Conservation (phyloP, 2,113 vertebrate species). For the Gambusia affinis region DNA sequence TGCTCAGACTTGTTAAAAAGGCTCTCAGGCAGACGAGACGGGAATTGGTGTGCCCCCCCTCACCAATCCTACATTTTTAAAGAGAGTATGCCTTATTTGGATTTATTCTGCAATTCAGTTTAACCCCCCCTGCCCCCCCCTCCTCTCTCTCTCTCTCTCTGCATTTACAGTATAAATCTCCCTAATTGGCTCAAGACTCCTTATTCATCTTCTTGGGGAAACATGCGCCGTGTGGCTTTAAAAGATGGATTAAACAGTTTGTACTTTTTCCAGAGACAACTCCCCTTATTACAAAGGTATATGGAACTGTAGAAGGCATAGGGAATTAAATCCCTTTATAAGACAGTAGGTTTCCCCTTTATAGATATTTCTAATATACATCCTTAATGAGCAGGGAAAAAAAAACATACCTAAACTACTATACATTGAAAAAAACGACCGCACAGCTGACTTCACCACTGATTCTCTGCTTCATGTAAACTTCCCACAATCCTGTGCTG, state of each 20-base stretch:
- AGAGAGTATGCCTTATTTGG: background rate
- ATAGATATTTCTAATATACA: background rate
- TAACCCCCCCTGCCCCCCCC: conserved; percentile 5
- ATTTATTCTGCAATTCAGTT: background rate
- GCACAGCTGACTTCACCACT: too few species aligned
- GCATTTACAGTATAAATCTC: conserved; percentile 23
- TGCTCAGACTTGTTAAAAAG: background rate
- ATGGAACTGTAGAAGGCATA: background rate
- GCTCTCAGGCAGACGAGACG: background rate
- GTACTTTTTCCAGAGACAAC: conserved; percentile 12
- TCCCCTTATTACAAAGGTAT: background rate
- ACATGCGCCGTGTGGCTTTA: conserved; percentile 21
- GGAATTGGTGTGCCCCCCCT: too few species aligned
- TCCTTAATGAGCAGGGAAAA: too few species aligned
- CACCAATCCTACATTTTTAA: background rate
- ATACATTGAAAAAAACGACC: too few species aligned
- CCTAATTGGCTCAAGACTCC: conserved; percentile 34
- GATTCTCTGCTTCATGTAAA: too few species aligned
- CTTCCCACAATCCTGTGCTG: too few species aligned
- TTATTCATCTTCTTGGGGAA: conserved; percentile 23
- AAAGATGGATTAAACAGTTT: conserved; percentile 32
- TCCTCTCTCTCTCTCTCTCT: background rate
- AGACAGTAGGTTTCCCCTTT: background rate
- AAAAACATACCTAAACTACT: too few species aligned
- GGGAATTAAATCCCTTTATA: background rate